Evolutionary conservation across 1,140 invertebrate species (phyloP).

Genomic region (Orius insidiosus): DNA sequence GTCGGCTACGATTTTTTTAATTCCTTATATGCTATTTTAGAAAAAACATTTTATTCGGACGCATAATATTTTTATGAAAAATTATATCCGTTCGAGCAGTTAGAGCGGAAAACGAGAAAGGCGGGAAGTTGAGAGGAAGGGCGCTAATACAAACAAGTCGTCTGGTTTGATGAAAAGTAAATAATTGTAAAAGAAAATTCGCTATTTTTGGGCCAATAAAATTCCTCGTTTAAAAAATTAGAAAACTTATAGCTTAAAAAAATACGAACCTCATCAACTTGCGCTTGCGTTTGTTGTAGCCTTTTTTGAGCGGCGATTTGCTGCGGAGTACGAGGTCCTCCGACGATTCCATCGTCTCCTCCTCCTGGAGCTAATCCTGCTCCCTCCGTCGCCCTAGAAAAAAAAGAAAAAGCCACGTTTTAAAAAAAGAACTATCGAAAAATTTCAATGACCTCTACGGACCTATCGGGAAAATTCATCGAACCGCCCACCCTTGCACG

Average conservation of each 20-base stretch:
- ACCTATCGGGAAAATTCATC: no score
- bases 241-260: neutral
- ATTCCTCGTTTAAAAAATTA: neutral
- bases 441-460: no score
- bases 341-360: conserved; percentile 52
- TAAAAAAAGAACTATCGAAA: no score
- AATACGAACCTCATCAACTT: conserved; percentile 75
- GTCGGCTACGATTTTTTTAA: no score
- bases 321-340: conserved; percentile 68
- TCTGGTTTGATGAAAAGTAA: neutral
- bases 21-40: no score
- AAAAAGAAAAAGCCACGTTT: no score
- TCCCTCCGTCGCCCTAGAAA: conserved; percentile 11
- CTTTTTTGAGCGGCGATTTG: conserved; percentile 81
- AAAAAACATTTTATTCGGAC: no score
- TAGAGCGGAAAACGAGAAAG: no score
- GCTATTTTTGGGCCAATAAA: neutral
- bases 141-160: neutral
- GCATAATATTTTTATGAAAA: no score
- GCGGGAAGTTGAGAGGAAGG: neutral
- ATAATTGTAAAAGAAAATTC: neutral
- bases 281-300: conserved; percentile 93
- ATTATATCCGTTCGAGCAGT: no score
- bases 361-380: conserved; percentile 15
- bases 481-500: no score